Evolutionary conservation across 2,113 vertebrate species (phyloP).

Genomic region (Piprites chloris): DNA sequence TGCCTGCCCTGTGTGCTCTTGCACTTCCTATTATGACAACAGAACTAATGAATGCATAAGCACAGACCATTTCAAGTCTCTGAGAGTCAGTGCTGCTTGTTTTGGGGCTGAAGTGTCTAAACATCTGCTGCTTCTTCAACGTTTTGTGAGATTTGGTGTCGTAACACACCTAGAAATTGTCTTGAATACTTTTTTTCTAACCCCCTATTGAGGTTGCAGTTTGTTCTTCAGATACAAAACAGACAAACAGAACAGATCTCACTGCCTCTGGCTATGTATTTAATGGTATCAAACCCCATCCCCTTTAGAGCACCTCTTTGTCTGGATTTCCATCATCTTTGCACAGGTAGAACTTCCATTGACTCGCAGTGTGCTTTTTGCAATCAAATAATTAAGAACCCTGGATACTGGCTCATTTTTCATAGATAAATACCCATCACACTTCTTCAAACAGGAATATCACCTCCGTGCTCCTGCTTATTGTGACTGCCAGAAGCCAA

Average conservation of each 20-base stretch:
- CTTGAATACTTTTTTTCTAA: background rate
- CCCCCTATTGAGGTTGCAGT: background rate
- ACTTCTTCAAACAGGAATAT: background rate
- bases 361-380: background rate
- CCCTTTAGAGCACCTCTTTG: background rate
- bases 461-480: background rate
- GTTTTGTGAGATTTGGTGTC: background rate
- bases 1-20: background rate
- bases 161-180: background rate
- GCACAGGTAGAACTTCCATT: background rate
- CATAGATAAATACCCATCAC: background rate
- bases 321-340: background rate
- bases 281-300: background rate
- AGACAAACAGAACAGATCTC: background rate
- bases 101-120: background rate
- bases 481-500: background rate
- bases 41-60: background rate
- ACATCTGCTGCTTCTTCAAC: background rate
- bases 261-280: background rate
- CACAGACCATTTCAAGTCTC: background rate
- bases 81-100: background rate
- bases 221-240: background rate
- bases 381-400: background rate
- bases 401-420: background rate
- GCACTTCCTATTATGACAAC: background rate